Base-by-base conservation (phyloP, 1,140 invertebrate genomes). In the Aporrectodea caliginosa region DNA sequence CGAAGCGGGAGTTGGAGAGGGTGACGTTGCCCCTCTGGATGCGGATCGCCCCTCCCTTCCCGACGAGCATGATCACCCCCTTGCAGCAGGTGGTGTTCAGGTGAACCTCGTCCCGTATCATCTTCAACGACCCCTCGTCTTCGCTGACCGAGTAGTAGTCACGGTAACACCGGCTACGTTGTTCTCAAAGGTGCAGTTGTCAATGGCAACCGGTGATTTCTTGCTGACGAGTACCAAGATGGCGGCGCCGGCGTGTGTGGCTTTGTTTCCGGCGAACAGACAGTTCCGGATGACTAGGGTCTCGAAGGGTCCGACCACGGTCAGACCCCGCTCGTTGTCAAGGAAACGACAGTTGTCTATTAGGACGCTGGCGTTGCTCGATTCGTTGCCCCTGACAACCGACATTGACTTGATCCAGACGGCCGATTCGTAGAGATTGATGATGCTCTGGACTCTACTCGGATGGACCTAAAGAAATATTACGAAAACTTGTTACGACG, bases 11-110 rank as follows among this genome's bases (percentile, higher is more conserved):
- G 33, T 79, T 43, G 34, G 33, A 35, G 1, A 79, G 29, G 16
- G 22, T 68, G 33, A 79, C 78, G 14, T 33, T 22, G 27, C 78
- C 78, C 12, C 73, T 22, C 58, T 79, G 78, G 27, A 75, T 43
- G 16, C 78, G 71, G 35, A 79, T 58, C 70, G 71, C 78, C 30
- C 78, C 78, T 1, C 78, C 78, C 58, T 79, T 79, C 30, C 78
- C 78, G 35, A 79, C 78, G 29, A 79, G 34, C 30, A 29, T 79
- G 35, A 79, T 75, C 16, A 79, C 78, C 2, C 78, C 78, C 73
- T 79, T 79, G 78, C 78, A 79, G 78, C 78, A 79, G 14, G 73
- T 31, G 30, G 78, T 34, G 73, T 79, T 75, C 71, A 79, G 72
- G 31, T 43, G 78, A 32, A 79, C 73, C 58, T 79, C 78, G 16